Base-by-base conservation (phyloP, 2,113 vertebrate species). In the Probosciger aterrimus region DNA sequence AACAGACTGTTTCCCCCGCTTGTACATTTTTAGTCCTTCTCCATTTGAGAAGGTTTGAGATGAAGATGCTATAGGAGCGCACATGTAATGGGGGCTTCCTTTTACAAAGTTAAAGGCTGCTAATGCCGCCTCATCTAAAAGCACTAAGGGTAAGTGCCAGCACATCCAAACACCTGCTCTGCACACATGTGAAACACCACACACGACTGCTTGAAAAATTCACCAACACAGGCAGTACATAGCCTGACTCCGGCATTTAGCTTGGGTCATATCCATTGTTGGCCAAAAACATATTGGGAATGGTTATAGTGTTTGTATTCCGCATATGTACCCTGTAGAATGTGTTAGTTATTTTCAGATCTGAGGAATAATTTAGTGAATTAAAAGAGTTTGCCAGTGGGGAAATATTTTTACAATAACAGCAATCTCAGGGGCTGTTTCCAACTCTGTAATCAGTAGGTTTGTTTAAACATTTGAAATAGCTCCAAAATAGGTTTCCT, bases 161-260 rank as follows among this genome's bases (percentile, higher is more conserved):
- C 75, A 80, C 88, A 46, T 22, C 64, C 50, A 53, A 82, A 63
- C 73, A 53, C 50, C 37, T 33, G 37, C 71, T 44, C 49, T 70
- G 60, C 68, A 76, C 30, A 13, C 24, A 16, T 89, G 74, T 76
- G 79, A 71, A 47, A 55, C 3, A 2, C 49, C 74, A 68, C 65
- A 44, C n/a, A 9, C 2, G 2, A 44, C 57, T 85, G 85, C 79
- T 49, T 37, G 49, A 74, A 82, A 73, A 88, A 92, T 70, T 73
- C 82, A 46, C 82, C 2, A 4, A 30, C 47, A 41, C 9, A 0
- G 2, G 15, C 0, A 0, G 7, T 24, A 20, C 27, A 31, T 11
- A 0, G 0, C 55, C 60, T 0, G 0, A 22, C 25, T 67, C 71
- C 0, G 0, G n/a, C 43, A 6, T 4, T 60, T n/a, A 64, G 43